Evolutionary conservation across 1,140 invertebrate genomes (phyloP), one percentile per base, ranked within the genome.

Genomic region (Anadara kagoshimensis): DNA sequence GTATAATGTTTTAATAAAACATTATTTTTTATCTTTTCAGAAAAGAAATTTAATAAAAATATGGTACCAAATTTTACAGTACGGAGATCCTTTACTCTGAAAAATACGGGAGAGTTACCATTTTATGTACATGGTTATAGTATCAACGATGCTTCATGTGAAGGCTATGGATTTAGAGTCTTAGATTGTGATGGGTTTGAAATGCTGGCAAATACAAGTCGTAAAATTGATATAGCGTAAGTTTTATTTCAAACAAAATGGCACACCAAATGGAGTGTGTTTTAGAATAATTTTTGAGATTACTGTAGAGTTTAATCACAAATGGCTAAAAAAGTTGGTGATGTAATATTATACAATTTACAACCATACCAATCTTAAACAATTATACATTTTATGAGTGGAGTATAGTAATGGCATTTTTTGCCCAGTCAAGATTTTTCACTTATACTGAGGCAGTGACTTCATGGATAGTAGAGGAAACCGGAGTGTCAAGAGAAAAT

Each of bases 141-240:
- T 63, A 94, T 97, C 57, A 95, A 93, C 80, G 93, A 93, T 43
- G 89, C 93, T 36, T 86, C 90, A 0, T 98, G 96, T 84, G 94
- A 95, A 89, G 95, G 95, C 5, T 96, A 94, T 86, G 96, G 96
- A 12, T 98, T 96, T 85, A 92, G 92, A 84, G 92, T 97, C 22
- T 88, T 96, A 24, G 94, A 97, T 81, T 98, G 97, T 89, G 90
- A 92, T 29, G 92, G 94, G 12, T 97, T 98, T 86, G 90, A 92
- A 51, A 90, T 99, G 47, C 89, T 90, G 66, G 95, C 96, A 18
- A 97, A 98, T 88, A 92, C 92, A 12, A 94, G 93, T n/a, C 92
- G 92, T 79, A 94, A 94, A 85, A 93, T 99, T 41, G 95, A 98
- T 82, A 95, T 98, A 78, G 94, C 94, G 66, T 91, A 87, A 85